Percentiles rank a stretch among this genome's conserved stretches.
Conservation (phyloP, 92 coral and sea anemone genomes). For the Heteractis magnifica region DNA sequence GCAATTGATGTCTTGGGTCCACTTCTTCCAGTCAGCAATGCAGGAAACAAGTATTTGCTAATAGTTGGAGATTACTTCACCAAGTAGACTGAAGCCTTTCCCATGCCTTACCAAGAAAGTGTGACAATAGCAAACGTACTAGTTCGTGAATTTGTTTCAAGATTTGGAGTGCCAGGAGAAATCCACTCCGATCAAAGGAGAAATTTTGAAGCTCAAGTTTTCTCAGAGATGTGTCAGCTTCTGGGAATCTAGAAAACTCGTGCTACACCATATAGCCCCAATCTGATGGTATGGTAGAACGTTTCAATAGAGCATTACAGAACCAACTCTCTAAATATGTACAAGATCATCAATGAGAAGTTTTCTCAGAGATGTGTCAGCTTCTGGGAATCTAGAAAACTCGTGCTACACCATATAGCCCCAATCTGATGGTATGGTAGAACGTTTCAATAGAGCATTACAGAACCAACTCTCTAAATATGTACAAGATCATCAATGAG, state of each 20-base stretch:
- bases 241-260: background rate
- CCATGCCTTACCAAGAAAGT: background rate
- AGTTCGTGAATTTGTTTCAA: background rate
- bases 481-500: constrained; percentile 33
- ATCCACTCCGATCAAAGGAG: constrained; percentile 3
- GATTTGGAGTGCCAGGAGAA: constrained; percentile 1
- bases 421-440: background rate
- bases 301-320: background rate
- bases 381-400: background rate
- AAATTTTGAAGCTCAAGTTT: background rate
- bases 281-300: background rate
- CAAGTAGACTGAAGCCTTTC: constrained; percentile 12
- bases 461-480: background rate
- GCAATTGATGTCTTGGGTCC: constrained; percentile 13
- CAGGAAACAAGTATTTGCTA: constrained; percentile 20
- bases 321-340: background rate
- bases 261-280: background rate
- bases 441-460: background rate
- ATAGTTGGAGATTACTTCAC: constrained; percentile 31
- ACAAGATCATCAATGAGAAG: too few relatives aligned
- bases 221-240: background rate
- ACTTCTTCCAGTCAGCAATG: constrained; percentile 11
- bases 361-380: background rate
- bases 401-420: background rate
- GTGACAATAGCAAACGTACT: background rate